Evolutionary conservation across 2,797 vertebrate species (phyloP).

Genomic region (Neosilurus hyrtlii): DNA sequence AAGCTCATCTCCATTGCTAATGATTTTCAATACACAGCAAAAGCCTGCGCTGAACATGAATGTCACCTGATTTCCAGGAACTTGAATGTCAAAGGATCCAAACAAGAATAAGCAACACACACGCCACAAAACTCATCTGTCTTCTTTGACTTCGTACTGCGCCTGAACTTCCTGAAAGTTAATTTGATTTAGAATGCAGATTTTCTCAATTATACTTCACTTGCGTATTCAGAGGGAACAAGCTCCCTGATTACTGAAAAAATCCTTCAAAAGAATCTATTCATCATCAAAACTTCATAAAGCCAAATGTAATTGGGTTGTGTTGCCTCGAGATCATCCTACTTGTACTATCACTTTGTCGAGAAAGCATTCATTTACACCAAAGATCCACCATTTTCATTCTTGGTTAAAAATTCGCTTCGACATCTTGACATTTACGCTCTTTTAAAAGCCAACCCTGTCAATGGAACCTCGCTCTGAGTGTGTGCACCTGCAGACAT

Average conservation of each 20-base stretch:
- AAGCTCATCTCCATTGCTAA: slow-evolving; percentile 4
- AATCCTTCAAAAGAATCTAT: slow-evolving; percentile 49
- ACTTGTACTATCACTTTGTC: slow-evolving; percentile 30
- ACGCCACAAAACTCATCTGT: slow-evolving; percentile 8
- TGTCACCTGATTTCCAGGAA: slow-evolving; percentile 37
- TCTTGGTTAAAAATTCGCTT: slow-evolving; percentile 40
- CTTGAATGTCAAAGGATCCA: slow-evolving; percentile 22
- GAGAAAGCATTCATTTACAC: slow-evolving; percentile 46
- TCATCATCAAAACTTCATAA: slow-evolving; percentile 45
- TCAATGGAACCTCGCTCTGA: slow-evolving; percentile 43
- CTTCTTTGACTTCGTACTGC: slow-evolving; percentile 14
- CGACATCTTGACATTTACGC: slow-evolving; percentile 51
- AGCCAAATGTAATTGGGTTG: slow-evolving; percentile 37
- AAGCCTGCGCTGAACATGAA: slow-evolving; percentile 13
- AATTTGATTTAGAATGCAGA: slow-evolving; percentile 67
- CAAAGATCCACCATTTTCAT: slow-evolving; percentile 33
- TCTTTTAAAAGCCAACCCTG: slow-evolving; percentile 44
- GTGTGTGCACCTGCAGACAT: slow-evolving; percentile 53
- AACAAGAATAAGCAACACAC: slow-evolving; percentile 57
- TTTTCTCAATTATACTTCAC: slow-evolving; percentile 65
- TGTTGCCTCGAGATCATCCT: slow-evolving; percentile 46
- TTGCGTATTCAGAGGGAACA: slow-evolving; percentile 73
- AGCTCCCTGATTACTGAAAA: slow-evolving; percentile 72
- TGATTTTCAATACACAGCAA: slow-evolving; percentile 14
- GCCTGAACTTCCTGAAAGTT: slow-evolving; percentile 67